Conservation (phyloP, 2,888 invertebrate genomes). For the Chrysolina haemoptera region DNA sequence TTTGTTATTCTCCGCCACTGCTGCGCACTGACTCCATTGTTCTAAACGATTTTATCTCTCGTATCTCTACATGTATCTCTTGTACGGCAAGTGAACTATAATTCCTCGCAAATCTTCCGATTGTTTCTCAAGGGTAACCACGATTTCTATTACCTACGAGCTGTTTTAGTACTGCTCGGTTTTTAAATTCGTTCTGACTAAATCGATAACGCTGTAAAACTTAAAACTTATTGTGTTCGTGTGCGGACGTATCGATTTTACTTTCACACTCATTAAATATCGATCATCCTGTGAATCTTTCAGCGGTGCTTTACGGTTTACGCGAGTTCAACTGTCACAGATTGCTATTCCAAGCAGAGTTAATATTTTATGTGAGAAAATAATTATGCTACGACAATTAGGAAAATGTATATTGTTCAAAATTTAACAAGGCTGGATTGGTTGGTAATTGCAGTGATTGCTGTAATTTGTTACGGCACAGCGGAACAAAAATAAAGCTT, state of each 20-base stretch:
- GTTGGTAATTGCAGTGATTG: slow-evolving; percentile 12
- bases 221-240: slow-evolving; percentile 26
- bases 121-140: slow-evolving; percentile 48
- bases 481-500: not conserved
- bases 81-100: slow-evolving; percentile 56
- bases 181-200: not conserved
- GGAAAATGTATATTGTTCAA: slow-evolving; percentile 12
- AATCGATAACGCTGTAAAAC: slow-evolving; percentile 26
- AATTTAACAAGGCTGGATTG: slow-evolving; percentile 13
- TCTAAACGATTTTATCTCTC: slow-evolving; percentile 53
- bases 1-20: slow-evolving; percentile 41
- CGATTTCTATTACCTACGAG: slow-evolving; percentile 33
- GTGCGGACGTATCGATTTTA: slow-evolving; percentile 38
- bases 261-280: slow-evolving; percentile 35
- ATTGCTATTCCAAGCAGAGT: slow-evolving; percentile 29
- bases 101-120: slow-evolving; percentile 47
- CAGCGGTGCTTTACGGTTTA: slow-evolving; percentile 16
- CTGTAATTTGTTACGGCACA: not conserved
- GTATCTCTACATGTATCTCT: slow-evolving; percentile 57
- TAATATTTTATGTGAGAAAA: slow-evolving; percentile 35
- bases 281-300: slow-evolving; percentile 38
- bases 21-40: slow-evolving; percentile 49
- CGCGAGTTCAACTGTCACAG: slow-evolving; percentile 32
- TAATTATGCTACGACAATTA: slow-evolving; percentile 12
- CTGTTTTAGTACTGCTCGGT: not conserved